phyloP scores from a whole-genome alignment of 2,113 vertebrate genomes.

The Plectropomus leopardus region DNA sequence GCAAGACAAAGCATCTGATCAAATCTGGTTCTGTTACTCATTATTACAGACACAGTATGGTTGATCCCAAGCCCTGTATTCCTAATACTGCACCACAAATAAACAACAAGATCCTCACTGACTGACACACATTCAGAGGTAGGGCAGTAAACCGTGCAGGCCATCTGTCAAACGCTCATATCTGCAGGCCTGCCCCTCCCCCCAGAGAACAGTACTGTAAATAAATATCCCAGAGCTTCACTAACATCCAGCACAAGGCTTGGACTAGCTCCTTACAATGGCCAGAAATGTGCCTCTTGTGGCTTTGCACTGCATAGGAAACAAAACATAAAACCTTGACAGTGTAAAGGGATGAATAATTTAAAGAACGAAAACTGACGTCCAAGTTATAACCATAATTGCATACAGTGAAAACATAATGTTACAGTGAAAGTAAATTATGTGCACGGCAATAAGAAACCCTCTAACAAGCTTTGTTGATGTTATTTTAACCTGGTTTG shows the following conservation, averaged over 20 bases:
- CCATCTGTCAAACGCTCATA: constrained; percentile 77
- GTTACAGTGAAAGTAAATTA: background rate
- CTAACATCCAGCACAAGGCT: constrained; percentile 1
- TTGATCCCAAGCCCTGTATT: background rate
- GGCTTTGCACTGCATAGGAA: background rate
- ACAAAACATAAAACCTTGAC: background rate
- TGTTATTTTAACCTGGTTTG: background rate
- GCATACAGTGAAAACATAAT: background rate
- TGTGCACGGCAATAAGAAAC: background rate
- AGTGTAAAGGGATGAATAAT: constrained; percentile 2
- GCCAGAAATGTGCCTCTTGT: background rate
- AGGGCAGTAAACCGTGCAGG: constrained; percentile 49
- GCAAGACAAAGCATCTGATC: background rate
- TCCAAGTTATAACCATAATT: background rate
- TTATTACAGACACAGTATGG: background rate
- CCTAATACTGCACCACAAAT: constrained; percentile 3
- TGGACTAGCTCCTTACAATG: constrained; percentile 2
- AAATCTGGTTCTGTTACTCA: background rate
- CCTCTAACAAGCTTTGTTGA: background rate
- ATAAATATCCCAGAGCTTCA: constrained; percentile 50
- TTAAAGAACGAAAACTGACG: background rate
- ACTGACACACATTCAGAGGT: constrained; percentile 72
- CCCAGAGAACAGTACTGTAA: constrained; percentile 31
- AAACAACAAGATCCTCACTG: constrained; percentile 41
- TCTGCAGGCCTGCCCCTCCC: constrained; percentile 51